Evolutionary conservation across 2,888 invertebrate species (phyloP).

Genomic region (Melolontha melolontha): DNA sequence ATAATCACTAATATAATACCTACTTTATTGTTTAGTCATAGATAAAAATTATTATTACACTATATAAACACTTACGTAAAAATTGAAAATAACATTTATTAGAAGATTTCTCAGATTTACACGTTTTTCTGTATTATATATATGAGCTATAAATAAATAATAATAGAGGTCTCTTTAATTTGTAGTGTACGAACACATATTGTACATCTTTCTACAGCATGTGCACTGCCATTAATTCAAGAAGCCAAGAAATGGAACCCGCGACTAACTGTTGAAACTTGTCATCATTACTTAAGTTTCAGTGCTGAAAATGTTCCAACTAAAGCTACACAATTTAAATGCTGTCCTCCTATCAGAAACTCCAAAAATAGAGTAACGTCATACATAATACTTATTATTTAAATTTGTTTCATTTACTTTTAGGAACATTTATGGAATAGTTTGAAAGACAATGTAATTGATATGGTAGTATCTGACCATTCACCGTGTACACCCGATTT

Average conservation of each 20-base stretch:
- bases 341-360: constrained; percentile 78
- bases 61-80: too few relatives aligned
- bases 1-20: too few relatives aligned
- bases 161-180: constrained; percentile 33
- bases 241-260: constrained; percentile 69
- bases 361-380: constrained; percentile 69
- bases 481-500: constrained; percentile 76
- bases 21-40: too few relatives aligned
- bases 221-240: constrained; percentile 71
- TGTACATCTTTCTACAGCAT: constrained; percentile 76
- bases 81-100: too few relatives aligned
- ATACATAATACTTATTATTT: background rate
- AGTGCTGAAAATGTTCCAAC: constrained; percentile 74
- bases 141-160: constrained; percentile 34
- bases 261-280: constrained; percentile 78
- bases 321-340: constrained; percentile 77
- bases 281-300: constrained; percentile 78
- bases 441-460: constrained; percentile 69
- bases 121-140: too few relatives aligned
- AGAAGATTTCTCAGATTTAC: too few relatives aligned
- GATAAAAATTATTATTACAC: too few relatives aligned
- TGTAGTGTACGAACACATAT: constrained; percentile 74
- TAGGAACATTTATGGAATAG: constrained; percentile 75
- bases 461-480: constrained; percentile 77
- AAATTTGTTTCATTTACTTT: constrained; percentile 36